phyloP scores from a whole-genome alignment of 2,888 invertebrate genomes.

The Nemotelus pantherinus region DNA sequence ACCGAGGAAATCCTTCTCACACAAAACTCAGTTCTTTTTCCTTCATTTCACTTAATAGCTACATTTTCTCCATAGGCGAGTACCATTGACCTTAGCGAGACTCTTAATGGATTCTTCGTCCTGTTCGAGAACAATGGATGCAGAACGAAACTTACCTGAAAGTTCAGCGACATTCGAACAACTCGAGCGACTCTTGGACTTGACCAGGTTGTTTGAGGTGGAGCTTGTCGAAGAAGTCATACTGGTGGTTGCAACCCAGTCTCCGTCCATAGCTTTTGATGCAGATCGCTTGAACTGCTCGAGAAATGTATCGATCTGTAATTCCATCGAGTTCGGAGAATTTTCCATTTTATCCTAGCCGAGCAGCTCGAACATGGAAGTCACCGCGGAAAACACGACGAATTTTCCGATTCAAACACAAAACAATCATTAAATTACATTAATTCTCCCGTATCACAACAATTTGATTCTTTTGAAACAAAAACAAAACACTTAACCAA shows the following conservation, averaged over 20 bases:
- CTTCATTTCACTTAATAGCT: neutral
- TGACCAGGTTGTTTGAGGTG: constrained; percentile 42
- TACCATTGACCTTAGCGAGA: constrained; percentile 4
- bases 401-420: neutral
- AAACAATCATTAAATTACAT: neutral
- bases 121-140: neutral
- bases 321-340: constrained; percentile 76
- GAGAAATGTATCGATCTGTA: constrained; percentile 85
- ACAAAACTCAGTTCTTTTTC: neutral
- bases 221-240: constrained; percentile 50
- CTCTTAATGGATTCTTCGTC: neutral
- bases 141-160: constrained; percentile 54
- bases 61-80: too few species aligned
- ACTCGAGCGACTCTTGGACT: constrained; percentile 60
- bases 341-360: constrained; percentile 57
- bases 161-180: constrained; percentile 60
- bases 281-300: constrained; percentile 84
- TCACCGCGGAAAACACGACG: neutral
- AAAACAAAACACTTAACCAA: neutral
- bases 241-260: constrained; percentile 62
- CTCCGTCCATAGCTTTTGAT: constrained; percentile 78
- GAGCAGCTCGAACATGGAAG: neutral
- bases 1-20: neutral
- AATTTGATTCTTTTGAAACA: constrained; percentile 6
- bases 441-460: neutral